These are phyloP conservation scores for Papilio gigon DNA, from an alignment of 2,888 invertebrate genomes.

Conservation along the genomic window DNA sequence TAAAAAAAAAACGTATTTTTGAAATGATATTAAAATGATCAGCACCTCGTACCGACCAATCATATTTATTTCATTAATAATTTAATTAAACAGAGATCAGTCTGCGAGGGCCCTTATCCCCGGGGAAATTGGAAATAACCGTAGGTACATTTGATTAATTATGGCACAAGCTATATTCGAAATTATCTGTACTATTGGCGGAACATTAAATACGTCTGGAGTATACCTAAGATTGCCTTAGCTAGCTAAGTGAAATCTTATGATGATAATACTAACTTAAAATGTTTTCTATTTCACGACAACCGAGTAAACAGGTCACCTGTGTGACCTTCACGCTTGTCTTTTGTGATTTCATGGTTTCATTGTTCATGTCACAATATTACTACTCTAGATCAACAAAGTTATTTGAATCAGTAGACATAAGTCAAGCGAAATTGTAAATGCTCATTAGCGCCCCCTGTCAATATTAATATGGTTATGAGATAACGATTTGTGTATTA, in stretches of 20 bases:
- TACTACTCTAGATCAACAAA: too few species aligned
- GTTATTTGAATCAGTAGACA: too few species aligned
- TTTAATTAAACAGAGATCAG: conserved; percentile 23
- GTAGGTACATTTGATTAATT: neutral
- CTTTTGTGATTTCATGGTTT: too few species aligned
- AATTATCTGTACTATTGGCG: neutral
- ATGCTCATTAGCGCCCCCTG: too few species aligned
- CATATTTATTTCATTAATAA: conserved; percentile 20
- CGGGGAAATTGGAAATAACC: conserved; percentile 15
- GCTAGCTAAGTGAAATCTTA: too few species aligned
- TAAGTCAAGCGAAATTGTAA: too few species aligned
- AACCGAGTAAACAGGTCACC: too few species aligned
- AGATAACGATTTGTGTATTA: too few species aligned
- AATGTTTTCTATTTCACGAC: too few species aligned
- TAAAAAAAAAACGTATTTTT: neutral
- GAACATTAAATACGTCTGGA: neutral
- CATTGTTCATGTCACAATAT: neutral
- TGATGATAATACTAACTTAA: too few species aligned
- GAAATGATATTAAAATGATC: conserved; percentile 9
- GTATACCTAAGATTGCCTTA: neutral
- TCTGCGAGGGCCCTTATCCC: conserved; percentile 16
- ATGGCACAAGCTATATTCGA: neutral
- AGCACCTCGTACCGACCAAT: neutral
- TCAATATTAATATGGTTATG: too few species aligned
- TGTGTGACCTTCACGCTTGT: too few species aligned